Evolutionary conservation across 1,140 invertebrate genomes (phyloP), one percentile per base, ranked within the genome.

Genomic region (Calycopis cecrops): DNA sequence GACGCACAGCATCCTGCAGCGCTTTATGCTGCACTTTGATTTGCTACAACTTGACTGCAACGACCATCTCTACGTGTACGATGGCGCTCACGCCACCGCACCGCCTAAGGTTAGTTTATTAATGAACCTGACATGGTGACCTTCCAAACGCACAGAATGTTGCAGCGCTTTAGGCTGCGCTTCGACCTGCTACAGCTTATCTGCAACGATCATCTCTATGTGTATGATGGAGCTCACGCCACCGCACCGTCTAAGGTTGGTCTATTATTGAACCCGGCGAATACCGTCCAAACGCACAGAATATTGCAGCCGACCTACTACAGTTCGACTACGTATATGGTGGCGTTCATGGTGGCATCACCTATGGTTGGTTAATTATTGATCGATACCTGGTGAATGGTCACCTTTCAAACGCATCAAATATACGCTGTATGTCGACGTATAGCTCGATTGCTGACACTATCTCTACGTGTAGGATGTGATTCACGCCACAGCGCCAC

Each of bases 281-380:
- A 97, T 73, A 97, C 95, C 38, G 97, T 97, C 79, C 96, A 97
- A 85, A 97, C 96, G 58, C 95, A 97, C 86, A 95, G 95, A 68
- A 95, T 98, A 60, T 90, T 97, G 60, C 96, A 98, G 86, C 90
- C 86, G 90, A 91, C 65, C 89, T 93, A 62, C 88, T 94, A 61
- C 91, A 92, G 68, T 89, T 98, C 96, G 89, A 97, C 9, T 95
- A 93, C 72, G 95, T 98, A 69, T 98, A 95, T 76, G 96, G 98
- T 88, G 96, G 96, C 9, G 95, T 95, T 11, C 95, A 97, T 73
- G 94, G n/a, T n/a, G n/a, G n/a, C n/a, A n/a, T n/a, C n/a, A n/a
- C n/a, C n/a, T n/a, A n/a, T n/a, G n/a, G n/a, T n/a, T n/a, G n/a
- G n/a, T n/a, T n/a, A n/a, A n/a, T n/a, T n/a, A n/a, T n/a, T n/a